Evolutionary conservation across 92 coral and sea anemone species (phyloP), one percentile per base, ranked within the genome.

Genomic region (Epizoanthus rinbou): DNA sequence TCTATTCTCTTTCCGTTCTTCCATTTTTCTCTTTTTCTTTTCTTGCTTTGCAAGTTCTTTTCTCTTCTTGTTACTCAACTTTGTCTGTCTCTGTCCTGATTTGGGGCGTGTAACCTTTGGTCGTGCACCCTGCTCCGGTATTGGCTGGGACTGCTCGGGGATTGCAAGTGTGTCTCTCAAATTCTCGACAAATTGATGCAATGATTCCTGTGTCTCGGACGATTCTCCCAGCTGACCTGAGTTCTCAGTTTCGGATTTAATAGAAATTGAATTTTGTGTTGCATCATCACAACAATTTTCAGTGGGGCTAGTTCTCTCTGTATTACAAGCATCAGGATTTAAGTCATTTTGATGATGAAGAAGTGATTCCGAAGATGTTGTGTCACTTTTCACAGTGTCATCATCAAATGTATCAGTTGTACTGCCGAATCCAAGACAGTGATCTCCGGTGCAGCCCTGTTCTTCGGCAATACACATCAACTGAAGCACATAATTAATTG

Each of bases 41-140:
- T 94, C 99, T 73, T 90, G 92, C 87, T 91, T 88, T 16, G 99
- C 99, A 18, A 90, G 93, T 74, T 97, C 95, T 85, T 97, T 97
- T 81, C 98, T 88, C 80, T 91, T 95, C 89, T 90, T 86, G 85
- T 89, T 95, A 75, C 91, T 93, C 37, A 93, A 75, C 21, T 82
- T 82, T 18, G 64, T 8, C 17, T 67, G 80, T 58, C 72, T 76
- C 24, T 85, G 89, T 8, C 74, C 64, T 43, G 83, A 71, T 80
- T 85, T 91, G 14, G 88, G 56, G 59, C 56, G 84, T 41, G 18
- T 69, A 24, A 86, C 92, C 79, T 93, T 93, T 2, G 95, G 98
- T 72, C 95, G 85, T 39, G 98, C 98, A 18, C 98, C 98, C 24
- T 82, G 88, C 5, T 63, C 62, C 5, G 82, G 22, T 7, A 28